Evolutionary conservation across 1,140 invertebrate genomes (phyloP).

Genomic region (Archivesica marissinica): DNA sequence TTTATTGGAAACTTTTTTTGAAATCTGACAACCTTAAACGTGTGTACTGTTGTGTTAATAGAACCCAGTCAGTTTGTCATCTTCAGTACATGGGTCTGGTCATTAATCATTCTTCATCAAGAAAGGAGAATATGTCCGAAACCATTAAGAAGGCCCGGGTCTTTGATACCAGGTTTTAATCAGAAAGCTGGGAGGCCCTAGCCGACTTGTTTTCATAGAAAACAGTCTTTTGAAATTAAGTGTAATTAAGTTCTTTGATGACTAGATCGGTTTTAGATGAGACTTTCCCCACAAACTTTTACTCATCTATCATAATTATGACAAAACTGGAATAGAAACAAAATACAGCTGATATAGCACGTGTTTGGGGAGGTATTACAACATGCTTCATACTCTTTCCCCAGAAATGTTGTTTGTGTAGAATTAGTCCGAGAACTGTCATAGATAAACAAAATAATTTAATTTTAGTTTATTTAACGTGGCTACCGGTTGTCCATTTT

Average conservation of each 20-base stretch:
- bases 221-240: slow-evolving; percentile 31
- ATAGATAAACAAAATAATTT: too few species aligned
- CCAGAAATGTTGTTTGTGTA: too few species aligned
- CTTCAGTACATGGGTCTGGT: slow-evolving; percentile 1
- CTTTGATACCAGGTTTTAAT: not conserved
- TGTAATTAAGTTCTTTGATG: slow-evolving; percentile 32
- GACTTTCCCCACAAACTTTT: not conserved
- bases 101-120: slow-evolving; percentile 45
- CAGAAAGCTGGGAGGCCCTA: not conserved
- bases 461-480: too few species aligned
- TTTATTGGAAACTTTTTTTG: slow-evolving; percentile 25
- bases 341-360: slow-evolving; percentile 10
- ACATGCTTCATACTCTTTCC: too few species aligned
- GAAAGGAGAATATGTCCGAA: slow-evolving; percentile 31
- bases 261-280: slow-evolving; percentile 37
- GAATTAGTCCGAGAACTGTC: too few species aligned
- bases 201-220: slow-evolving; percentile 23
- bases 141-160: not conserved
- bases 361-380: too few species aligned
- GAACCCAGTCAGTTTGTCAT: slow-evolving; percentile 7
- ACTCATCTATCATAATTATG: slow-evolving; percentile 30
- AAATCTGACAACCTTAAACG: slow-evolving; percentile 32
- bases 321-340: not conserved
- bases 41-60: slow-evolving; percentile 38
- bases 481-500: too few species aligned